Evolutionary conservation across 2,113 vertebrate genomes (phyloP), one percentile per base, ranked within the genome.

Genomic region (Hassar affinis): DNA sequence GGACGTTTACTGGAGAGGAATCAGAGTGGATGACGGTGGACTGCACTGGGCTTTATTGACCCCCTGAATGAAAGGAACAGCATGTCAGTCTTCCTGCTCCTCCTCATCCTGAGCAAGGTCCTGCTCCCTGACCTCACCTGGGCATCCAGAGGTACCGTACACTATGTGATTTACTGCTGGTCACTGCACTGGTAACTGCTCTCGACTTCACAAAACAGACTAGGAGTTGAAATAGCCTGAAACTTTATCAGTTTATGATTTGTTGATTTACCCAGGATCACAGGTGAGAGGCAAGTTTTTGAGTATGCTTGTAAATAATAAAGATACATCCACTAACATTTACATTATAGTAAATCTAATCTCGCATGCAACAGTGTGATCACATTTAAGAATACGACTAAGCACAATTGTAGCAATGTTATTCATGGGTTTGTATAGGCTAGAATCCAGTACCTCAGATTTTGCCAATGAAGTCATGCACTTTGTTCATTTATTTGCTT

Each of bases 1-100:
- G 76, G 51, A 82, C 9, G 30, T 69, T 78, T 54, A 35, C n/a
- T 62, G n/a, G 14, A 52, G 59, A 77, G 30, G 56, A 82, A 7
- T 11, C 42, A 27, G 56, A 33, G 84, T 42, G 54, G 78, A 84
- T 10, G 35, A 57, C 35, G 12, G 74, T 69, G 69, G 49, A 80
- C 45, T 47, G 30, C 66, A 72, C 11, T 61, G 22, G 38, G 11
- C 52, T 56, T 51, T 57, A 47, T 17, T 78, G 35, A 72, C 25
- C 66, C 75, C 74, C 78, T 72, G 62, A 85, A 52, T 51, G 20
- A 82, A 79, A 47, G 47, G 59, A 49, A 64, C 78, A 79, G 56
- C 71, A 88, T 88, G 87, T 71, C 59, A 78, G 57, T 14, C 69
- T 85, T 78, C 47, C 72, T 87, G 66, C 59, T 80, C 77, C 17